Conservation (phyloP, 2,797 vertebrate genomes). For the Pygocentrus nattereri region DNA sequence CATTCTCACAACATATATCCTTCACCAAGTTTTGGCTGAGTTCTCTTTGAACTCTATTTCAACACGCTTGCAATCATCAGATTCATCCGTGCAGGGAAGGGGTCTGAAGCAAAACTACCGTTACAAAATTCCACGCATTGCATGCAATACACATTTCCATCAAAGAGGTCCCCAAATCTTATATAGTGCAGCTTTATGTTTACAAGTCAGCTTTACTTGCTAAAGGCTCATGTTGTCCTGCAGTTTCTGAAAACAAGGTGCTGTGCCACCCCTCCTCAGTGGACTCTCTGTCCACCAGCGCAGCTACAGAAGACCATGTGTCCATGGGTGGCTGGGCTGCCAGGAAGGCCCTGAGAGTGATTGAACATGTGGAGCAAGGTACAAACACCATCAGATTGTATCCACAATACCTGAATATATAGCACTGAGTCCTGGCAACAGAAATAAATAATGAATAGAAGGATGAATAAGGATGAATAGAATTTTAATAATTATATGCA, state of each 20-base stretch:
- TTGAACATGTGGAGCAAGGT: conserved; percentile 98
- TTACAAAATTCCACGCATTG: too few species aligned
- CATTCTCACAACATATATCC: too few species aligned
- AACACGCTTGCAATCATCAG: too few species aligned
- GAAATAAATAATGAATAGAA: too few species aligned
- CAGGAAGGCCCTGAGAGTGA: conserved; percentile 92
- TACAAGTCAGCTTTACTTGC: background rate
- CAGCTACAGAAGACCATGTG: conserved; percentile 96
- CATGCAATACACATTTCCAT: too few species aligned
- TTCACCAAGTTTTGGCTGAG: too few species aligned
- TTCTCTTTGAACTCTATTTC: too few species aligned
- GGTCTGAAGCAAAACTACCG: too few species aligned
- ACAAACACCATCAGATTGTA: conserved; percentile 7
- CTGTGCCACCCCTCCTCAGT: conserved; percentile 97
- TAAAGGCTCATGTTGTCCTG: conserved; percentile 53
- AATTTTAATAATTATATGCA: background rate
- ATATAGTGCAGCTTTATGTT: too few species aligned
- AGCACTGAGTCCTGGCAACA: background rate
- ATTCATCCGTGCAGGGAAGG: too few species aligned
- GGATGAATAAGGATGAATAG: background rate
- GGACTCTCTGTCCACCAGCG: conserved; percentile 97
- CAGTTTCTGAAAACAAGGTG: conserved; percentile 98
- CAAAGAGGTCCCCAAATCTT: background rate
- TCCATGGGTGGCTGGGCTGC: conserved; percentile 99
- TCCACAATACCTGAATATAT: background rate